Evolutionary conservation across 2,113 vertebrate species (phyloP), one percentile per base, ranked within the genome.

Genomic region (Coptodon bakossiorum): DNA sequence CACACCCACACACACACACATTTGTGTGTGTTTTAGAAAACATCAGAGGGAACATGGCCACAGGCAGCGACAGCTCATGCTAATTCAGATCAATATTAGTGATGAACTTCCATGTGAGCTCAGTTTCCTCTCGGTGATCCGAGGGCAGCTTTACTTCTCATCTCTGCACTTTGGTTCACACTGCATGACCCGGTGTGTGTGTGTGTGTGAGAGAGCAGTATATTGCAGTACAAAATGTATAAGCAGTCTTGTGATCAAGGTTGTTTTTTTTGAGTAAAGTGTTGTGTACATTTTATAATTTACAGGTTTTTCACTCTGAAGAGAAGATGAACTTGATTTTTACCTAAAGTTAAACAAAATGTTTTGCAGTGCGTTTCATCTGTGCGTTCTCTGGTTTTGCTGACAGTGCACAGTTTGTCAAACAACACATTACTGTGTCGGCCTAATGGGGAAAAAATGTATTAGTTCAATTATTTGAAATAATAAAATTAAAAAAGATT

Each of bases 71-170:
- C 88, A 87, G 85, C 89, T 71, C 86, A 90, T 92, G 88, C 83
- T 93, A 90, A 94, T 92, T 90, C 81, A 48, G 87, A 93, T 94
- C 93, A 92, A 93, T 93, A 92, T 52, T n/a, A 85, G 88, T 84
- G 92, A 93, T 92, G 53, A 88, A 92, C 91, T 93, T 93, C 89
- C 90, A 92, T 83, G 80, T 88, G 93, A 91, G 84, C 90, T 90
- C 54, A 27, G 91, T 87, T 90, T 94, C 82, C 90, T 89, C 80
- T 87, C 73, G 17, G 34, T 76, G 73, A 83, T 88, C 82, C 81
- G 79, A 85, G 79, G 38, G n/a, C 81, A 85, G 73, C 82, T 84
- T 84, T 31, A 73, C 81, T 52, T 66, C 83, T 85, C 66, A 71
- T 78, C 50, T 59, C 16, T 24, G 71, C 66, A 80, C 66, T 61